These are phyloP conservation scores for Lordiphosa mommai DNA, from an alignment of 1,140 invertebrate genomes.

Conservation along the genomic window DNA sequence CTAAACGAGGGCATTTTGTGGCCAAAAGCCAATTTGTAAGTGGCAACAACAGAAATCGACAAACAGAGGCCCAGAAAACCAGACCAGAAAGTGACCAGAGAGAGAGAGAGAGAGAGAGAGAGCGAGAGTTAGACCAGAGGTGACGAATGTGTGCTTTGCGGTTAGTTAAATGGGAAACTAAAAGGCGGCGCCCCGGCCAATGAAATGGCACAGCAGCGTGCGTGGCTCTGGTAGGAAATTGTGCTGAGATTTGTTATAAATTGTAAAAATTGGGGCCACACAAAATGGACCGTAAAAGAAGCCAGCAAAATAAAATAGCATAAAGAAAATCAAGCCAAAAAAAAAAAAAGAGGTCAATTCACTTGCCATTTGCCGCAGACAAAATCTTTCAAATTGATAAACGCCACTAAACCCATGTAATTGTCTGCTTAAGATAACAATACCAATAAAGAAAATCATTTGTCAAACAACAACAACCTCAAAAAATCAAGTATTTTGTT, in stretches of 20 bases:
- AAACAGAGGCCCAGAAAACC: constrained; percentile 10
- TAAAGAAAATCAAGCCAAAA: too few species aligned
- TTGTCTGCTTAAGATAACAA: too few species aligned
- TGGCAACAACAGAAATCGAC: constrained; percentile 48
- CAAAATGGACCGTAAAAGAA: too few species aligned
- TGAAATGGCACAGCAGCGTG: constrained; percentile 33
- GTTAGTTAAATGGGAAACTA: constrained; percentile 49
- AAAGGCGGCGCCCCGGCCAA: constrained; percentile 29
- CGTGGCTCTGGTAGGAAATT: constrained; percentile 36
- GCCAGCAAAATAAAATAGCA: too few species aligned
- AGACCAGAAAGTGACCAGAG: constrained; percentile 6
- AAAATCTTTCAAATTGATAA: too few species aligned
- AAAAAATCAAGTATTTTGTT: too few species aligned
- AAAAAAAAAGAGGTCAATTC: too few species aligned
- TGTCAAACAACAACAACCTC: too few species aligned
- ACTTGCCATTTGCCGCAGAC: too few species aligned
- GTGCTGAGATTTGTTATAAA: constrained; percentile 34
- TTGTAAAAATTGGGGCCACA: constrained; percentile 16
- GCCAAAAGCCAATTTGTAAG: constrained; percentile 53
- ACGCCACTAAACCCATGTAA: too few species aligned
- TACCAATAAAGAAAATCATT: too few species aligned
- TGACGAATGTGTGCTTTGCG: constrained; percentile 51
- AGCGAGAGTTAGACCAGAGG: constrained; percentile 1
- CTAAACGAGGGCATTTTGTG: constrained; percentile 45
- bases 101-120: background rate